Evolutionary conservation across 1,140 invertebrate genomes (phyloP), one percentile per base, ranked within the genome.

Genomic region (Diorhabda carinulata): DNA sequence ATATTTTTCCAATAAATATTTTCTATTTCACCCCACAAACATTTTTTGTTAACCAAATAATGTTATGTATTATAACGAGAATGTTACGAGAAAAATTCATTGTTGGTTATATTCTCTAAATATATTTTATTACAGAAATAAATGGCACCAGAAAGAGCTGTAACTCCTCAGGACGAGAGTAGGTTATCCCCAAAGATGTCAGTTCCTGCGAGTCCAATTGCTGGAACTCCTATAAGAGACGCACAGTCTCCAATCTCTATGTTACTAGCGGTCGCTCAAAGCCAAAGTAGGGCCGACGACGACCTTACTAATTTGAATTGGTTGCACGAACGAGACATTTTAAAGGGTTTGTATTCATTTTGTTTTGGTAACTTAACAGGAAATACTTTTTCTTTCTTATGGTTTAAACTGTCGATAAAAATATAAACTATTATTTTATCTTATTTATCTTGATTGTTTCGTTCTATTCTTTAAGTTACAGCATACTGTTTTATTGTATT

Each of bases 271-370:
- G 78, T 81, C 40, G 78, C 80, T 57, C 79, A 80, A 70, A 78
- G 76, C 68, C 78, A 78, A 61, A 78, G 69, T 61, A 72, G 72
- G 60, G 70, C 67, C 57, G 73, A 77, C 60, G 94, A 95, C 77
- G 95, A 98, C 77, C 84, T 98, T 43, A 96, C 93, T 2, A 92
- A 92, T 68, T 83, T 98, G 2, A 88, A 91, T 61, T 98, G 95
- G 95, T 82, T 98, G 6, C 94, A 96, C 79, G 93, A 97, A 80
- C 91, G 88, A 75, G 95, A 98, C 84, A 82, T 97, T 72, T 86
- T 97, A 6, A 95, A 95, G 85, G 90, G 90, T 85, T 82, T 77
- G 47, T 43, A 25, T 25, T 25, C 0, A 25, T 25, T 25, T 25
- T 25, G 25, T 1, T 25, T 25, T 25, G 25, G 25, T 25, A 25